A percentile compares a stretch with the other conserved stretches of the same genome.
phyloP scores from a whole-genome alignment of 2,797 vertebrate genomes.

The Myotis daubentonii region DNA sequence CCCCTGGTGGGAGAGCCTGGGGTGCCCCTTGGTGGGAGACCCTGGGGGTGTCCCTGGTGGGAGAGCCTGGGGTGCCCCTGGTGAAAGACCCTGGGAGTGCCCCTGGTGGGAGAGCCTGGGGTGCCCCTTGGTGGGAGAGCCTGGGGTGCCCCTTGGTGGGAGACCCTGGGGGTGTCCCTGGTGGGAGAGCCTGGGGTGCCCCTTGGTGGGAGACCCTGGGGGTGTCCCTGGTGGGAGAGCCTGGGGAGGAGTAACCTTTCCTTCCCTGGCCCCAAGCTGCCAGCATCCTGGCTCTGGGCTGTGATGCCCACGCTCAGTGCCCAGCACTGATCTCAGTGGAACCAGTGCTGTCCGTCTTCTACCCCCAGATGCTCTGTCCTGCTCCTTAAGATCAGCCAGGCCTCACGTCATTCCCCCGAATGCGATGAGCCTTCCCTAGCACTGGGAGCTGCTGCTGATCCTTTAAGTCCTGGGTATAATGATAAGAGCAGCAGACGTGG shows the following conservation, averaged over 20 bases:
- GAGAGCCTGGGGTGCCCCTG: not conserved
- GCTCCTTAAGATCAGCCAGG: not conserved
- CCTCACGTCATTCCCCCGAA: not conserved
- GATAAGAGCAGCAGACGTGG: not conserved
- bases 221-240: no score
- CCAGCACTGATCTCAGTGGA: not conserved
- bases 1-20: no score
- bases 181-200: not conserved
- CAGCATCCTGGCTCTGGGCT: not conserved
- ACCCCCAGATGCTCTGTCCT: rapidly evolving
- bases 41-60: not conserved
- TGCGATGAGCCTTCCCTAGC: not conserved
- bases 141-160: no score
- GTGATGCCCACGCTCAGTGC: not conserved
- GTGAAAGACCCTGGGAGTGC: not conserved
- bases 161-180: no score
- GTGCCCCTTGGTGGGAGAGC: no score
- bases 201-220: not conserved
- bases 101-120: not conserved
- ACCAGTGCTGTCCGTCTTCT: not conserved
- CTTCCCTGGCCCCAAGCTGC: rapidly evolving
- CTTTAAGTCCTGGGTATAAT: not conserved
- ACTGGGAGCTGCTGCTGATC: not conserved
- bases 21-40: no score
- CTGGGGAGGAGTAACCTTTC: not conserved